phyloP scores from a whole-genome alignment of 2,113 vertebrate species.

The Neotragus moschatus region DNA sequence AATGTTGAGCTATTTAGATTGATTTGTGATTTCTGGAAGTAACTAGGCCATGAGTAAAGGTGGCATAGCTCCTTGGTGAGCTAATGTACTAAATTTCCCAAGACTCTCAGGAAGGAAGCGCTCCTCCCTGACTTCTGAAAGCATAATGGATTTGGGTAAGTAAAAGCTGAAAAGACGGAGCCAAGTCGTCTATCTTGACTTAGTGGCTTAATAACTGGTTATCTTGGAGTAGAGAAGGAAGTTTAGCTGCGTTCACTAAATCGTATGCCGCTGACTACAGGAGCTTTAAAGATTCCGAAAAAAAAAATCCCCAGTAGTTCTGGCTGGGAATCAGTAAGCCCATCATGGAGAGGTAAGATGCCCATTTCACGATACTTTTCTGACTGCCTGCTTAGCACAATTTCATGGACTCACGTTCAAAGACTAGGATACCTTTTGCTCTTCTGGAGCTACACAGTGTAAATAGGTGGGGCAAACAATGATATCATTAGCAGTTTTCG shows the following conservation, averaged over 20 bases:
- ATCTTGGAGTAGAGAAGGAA: not conserved
- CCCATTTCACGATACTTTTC: constrained; percentile 32
- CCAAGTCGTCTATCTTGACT: not conserved
- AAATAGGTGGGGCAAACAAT: constrained; percentile 29
- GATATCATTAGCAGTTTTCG: not conserved
- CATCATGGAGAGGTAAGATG: not conserved
- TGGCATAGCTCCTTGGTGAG: not conserved
- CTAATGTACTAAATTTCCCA: not conserved
- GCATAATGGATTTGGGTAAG: not conserved
- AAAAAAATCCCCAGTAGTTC: not conserved
- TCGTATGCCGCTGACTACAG: not conserved
- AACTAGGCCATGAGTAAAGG: not conserved
- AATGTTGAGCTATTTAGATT: not conserved
- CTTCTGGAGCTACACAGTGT: not conserved
- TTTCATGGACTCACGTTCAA: constrained; percentile 16
- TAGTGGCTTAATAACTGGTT: not conserved
- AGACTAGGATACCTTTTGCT: not conserved
- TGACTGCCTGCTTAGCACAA: not conserved
- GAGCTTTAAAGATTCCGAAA: not conserved
- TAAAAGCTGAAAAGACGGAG: not conserved
- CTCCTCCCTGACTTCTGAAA: not conserved
- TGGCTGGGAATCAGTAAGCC: not conserved
- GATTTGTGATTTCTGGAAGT: not conserved
- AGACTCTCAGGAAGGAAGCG: not conserved
- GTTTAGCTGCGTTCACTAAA: not conserved